Percentiles rank a stretch among this genome's conserved stretches.
Evolutionary conservation across 23 tunicate species (phyloP).

Genomic region (Ascidia mentula): DNA sequence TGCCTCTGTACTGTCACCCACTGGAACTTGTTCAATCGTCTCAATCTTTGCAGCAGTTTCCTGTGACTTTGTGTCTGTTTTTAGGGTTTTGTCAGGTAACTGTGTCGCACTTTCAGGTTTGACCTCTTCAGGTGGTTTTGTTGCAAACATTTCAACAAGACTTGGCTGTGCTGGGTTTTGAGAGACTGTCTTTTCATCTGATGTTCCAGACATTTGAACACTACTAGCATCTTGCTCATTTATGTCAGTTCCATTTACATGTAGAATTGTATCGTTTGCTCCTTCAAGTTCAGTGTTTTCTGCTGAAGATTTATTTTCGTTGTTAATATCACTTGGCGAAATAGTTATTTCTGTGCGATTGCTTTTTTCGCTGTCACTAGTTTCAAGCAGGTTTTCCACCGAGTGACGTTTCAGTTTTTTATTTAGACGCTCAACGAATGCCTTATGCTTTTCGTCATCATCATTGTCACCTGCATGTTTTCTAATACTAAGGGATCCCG

Average conservation of each 20-base stretch:
- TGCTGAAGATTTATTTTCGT: neutral
- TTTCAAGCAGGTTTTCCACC: neutral
- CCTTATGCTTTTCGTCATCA: constrained; percentile 42
- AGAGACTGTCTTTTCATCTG: neutral
- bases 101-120: too few relatives aligned
- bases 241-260: neutral
- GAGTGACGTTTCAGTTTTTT: constrained; percentile 7
- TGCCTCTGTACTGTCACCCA: neutral
- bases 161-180: constrained; percentile 6
- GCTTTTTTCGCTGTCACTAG: neutral
- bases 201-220: too few relatives aligned
- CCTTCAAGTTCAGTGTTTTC: neutral
- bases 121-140: neutral
- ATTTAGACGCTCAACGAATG: constrained; percentile 20
- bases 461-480: neutral
- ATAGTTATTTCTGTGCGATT: neutral
- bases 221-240: neutral
- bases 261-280: neutral
- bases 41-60: neutral
- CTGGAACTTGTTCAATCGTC: neutral
- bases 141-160: constrained; percentile 48
- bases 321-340: neutral
- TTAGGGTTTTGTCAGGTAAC: neutral
- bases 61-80: neutral
- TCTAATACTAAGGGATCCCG: neutral